Base-by-base conservation (phyloP, 2,113 vertebrate species). In the Callipepla squamata region DNA sequence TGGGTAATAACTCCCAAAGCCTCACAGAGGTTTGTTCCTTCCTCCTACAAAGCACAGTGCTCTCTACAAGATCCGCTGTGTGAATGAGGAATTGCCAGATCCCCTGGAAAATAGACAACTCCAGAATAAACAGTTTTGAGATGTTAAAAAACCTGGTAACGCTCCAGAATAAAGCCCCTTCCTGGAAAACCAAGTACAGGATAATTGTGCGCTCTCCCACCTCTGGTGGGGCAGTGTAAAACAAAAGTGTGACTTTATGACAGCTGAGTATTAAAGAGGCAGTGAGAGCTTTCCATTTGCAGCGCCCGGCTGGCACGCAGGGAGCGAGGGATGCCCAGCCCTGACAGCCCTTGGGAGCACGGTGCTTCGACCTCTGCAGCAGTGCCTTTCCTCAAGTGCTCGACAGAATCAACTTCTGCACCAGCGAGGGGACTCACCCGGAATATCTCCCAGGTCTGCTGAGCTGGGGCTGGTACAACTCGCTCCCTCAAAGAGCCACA, bases 231-330 rank as follows among this genome's bases (percentile, higher is more conserved):
- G 51, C 18, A 44, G 72, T 57, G 30, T 18, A 87, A 84, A 68
- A n/a, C 13, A 72, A 4, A 80, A 95, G 77, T 92, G 93, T 78
- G 70, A 90, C 87, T 93, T 91, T 86, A 44, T 84, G 85, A 88
- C 85, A 94, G 85, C 82, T 93, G 87, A 88, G 65, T 66, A 42
- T 85, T 70, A 76, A 91, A 59, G 21, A 85, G 81, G 76, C 73
- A 75, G 76, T 5, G 80, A 90, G 87, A 72, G 69, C 73, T 93
- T 62, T 34, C 92, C 90, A 66, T 84, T 80, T 88, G 85, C 91
- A 80, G 75, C 57, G 13, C 34, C 83, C 80, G 0, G 40, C 36
- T 80, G 87, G 59, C 78, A 67, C 72, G 66, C 79, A 61, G 1
- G 4, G 76, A 77, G 79, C 2, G 17, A 70, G 34, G 11, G 82